phyloP scores from a whole-genome alignment of 2,797 vertebrate species.

The Prionace glauca region DNA sequence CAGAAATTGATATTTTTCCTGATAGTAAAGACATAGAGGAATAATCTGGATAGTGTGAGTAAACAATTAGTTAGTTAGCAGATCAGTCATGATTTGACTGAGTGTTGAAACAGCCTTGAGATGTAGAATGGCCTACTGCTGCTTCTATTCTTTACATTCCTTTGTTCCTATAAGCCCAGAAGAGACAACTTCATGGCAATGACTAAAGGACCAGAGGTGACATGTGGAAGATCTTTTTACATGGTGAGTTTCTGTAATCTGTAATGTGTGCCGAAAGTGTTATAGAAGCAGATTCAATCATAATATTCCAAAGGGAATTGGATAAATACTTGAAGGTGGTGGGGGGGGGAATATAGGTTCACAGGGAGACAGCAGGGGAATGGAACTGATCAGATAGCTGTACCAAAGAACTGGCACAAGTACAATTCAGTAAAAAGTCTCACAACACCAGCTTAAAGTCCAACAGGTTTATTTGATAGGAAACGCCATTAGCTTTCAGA shows the following conservation, averaged over 20 bases:
- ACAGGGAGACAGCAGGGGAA: not conserved
- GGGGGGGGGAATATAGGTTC: not conserved
- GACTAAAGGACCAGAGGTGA: not conserved
- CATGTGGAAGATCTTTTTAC: not conserved
- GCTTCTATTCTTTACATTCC: no score
- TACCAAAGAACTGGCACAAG: not conserved
- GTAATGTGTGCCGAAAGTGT: not conserved
- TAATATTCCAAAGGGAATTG: not conserved
- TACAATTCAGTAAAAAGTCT: not conserved
- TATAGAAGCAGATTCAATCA: not conserved
- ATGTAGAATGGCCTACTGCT: no score
- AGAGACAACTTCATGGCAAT: not conserved
- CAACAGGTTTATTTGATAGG: no score
- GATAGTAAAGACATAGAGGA: no score
- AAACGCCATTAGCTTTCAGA: no score
- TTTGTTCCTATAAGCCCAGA: no score
- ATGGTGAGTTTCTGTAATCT: not conserved
- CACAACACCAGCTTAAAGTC: no score
- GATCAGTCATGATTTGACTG: no score
- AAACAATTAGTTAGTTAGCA: no score
- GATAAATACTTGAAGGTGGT: not conserved
- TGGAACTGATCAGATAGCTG: not conserved
- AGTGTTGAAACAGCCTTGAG: no score
- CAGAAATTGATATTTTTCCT: no score
- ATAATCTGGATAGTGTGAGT: no score